Conservation (phyloP, 2,888 invertebrate species). For the Nephrotoma guestfalica region DNA sequence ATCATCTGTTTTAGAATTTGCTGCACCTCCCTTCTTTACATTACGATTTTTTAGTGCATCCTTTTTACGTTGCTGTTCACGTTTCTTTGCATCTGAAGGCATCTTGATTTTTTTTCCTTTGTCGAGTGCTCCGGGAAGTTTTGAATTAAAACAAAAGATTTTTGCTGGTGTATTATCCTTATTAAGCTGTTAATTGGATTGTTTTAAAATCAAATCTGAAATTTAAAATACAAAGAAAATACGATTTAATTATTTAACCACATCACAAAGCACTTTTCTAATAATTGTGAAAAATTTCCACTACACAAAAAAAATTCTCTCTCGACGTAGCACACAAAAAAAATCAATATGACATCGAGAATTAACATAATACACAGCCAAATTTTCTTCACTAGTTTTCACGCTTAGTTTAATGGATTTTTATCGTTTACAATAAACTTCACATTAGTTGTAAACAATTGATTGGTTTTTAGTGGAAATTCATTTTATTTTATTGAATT, state of each 20-base stretch:
- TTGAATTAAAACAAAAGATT: neutral
- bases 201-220: neutral
- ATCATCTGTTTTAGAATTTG: conserved; percentile 34
- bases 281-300: neutral
- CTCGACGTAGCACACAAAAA: neutral
- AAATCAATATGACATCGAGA: neutral
- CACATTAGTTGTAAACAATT: neutral
- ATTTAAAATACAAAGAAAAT: neutral
- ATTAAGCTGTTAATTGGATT: neutral
- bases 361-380: neutral
- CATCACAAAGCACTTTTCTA: neutral
- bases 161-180: neutral
- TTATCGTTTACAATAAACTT: neutral
- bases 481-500: neutral
- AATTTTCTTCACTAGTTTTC: neutral
- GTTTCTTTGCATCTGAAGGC: conserved; percentile 99
- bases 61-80: conserved; percentile 94
- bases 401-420: neutral
- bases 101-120: conserved; percentile 36
- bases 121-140: neutral
- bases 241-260: neutral
- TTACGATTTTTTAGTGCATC: conserved; percentile 71
- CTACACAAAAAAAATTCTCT: neutral
- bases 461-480: neutral
- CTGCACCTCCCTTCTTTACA: conserved; percentile 36